phyloP scores from a whole-genome alignment of 2,888 invertebrate species.

The Caenorhabditis becei region DNA sequence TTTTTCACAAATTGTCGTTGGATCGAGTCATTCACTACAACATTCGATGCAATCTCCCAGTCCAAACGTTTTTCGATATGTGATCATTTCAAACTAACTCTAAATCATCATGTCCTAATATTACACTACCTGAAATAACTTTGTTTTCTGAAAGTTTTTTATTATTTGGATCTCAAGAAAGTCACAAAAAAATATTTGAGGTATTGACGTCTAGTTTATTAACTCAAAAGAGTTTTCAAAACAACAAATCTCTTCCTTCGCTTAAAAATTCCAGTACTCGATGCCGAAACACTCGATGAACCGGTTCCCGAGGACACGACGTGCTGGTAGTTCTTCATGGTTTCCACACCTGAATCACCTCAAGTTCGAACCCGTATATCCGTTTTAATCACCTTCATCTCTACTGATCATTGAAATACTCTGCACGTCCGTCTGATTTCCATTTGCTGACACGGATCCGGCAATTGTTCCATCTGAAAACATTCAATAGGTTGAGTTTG shows the following conservation, averaged over 20 bases:
- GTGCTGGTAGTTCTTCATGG: constrained; percentile 66
- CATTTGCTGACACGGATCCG: constrained; percentile 63
- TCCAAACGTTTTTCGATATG: too few relatives aligned
- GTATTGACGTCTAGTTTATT: constrained; percentile 18
- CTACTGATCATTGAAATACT: constrained; percentile 66
- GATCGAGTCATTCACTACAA: constrained; percentile 9
- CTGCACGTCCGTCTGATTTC: constrained; percentile 66
- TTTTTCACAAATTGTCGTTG: constrained; percentile 11
- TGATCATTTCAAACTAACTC: too few relatives aligned
- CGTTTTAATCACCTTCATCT: constrained; percentile 51
- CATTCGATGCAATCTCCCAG: background rate
- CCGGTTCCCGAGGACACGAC: constrained; percentile 62
- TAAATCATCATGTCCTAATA: too few relatives aligned
- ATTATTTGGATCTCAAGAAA: too few relatives aligned
- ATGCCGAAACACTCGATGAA: constrained; percentile 66
- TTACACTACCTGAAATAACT: too few relatives aligned
- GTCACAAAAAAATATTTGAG: background rate
- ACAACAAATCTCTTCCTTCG: constrained; percentile 56
- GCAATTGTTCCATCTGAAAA: constrained; percentile 61
- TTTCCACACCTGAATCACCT: constrained; percentile 63
- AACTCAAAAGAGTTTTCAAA: constrained; percentile 11
- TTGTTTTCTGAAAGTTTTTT: too few relatives aligned
- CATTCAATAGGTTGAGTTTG: background rate
- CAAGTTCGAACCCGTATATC: background rate
- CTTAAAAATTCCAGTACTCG: constrained; percentile 61